These are phyloP conservation scores for Trichoplusia ni DNA, from an alignment of 1,140 invertebrate genomes.

Conservation along the genomic window DNA sequence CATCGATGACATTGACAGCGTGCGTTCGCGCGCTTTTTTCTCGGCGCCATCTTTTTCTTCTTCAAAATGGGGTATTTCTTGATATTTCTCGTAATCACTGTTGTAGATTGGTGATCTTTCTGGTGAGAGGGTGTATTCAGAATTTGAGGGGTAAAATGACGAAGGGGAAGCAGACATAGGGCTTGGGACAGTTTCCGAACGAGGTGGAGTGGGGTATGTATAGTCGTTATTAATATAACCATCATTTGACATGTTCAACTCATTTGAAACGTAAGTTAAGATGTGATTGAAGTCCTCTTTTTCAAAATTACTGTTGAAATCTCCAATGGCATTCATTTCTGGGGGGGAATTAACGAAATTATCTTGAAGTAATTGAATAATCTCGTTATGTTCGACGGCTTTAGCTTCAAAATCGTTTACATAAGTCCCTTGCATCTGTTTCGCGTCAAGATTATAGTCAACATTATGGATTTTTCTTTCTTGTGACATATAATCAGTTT, in stretches of 20 bases:
- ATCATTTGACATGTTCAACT: slow-evolving; percentile 14
- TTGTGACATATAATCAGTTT: neutral
- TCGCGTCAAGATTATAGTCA: neutral
- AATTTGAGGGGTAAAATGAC: slow-evolving; percentile 41
- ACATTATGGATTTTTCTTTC: neutral
- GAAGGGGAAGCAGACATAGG: slow-evolving; percentile 53
- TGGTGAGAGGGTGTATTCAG: slow-evolving; percentile 52
- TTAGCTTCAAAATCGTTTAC: neutral
- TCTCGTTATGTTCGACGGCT: neutral
- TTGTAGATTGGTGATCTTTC: slow-evolving; percentile 53
- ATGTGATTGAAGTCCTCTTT: slow-evolving; percentile 2
- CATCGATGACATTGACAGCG: slow-evolving; percentile 43
- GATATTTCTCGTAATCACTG: slow-evolving; percentile 59
- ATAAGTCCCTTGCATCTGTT: neutral
- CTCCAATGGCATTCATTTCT: neutral
- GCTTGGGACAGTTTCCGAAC: slow-evolving; percentile 56
- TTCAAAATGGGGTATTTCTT: slow-evolving; percentile 44
- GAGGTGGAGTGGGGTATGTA: slow-evolving; percentile 58
- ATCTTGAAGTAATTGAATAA: neutral
- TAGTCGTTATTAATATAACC: slow-evolving; percentile 17
- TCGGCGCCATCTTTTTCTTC: slow-evolving; percentile 30
- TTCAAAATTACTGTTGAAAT: neutral
- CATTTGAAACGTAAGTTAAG: slow-evolving; percentile 4
- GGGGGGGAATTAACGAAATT: neutral
- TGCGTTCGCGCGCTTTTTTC: slow-evolving; percentile 32